phyloP scores from a whole-genome alignment of 2,797 vertebrate genomes.

The Eulemur mongoz region DNA sequence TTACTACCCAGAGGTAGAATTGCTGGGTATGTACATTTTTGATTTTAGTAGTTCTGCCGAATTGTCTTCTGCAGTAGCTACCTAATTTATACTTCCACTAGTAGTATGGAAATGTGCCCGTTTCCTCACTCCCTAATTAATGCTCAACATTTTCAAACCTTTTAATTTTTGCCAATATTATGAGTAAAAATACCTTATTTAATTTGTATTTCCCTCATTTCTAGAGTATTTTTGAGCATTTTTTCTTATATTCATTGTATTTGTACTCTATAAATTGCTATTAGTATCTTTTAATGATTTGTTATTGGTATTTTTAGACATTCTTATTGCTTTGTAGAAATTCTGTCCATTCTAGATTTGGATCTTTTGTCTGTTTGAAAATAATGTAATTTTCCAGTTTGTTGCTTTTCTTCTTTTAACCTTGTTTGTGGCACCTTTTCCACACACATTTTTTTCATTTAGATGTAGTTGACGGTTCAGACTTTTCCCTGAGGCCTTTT shows the following conservation, averaged over 20 bases:
- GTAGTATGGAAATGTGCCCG: background rate
- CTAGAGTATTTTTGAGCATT: conserved; percentile 41
- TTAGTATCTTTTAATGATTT: conserved; percentile 42
- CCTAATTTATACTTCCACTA: background rate
- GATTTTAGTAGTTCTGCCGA: conserved; percentile 44
- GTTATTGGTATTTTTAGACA: conserved; percentile 34
- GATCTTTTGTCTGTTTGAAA: conserved; percentile 26
- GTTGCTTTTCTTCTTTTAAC: conserved; percentile 43
- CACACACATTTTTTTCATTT: background rate
- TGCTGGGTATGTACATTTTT: background rate
- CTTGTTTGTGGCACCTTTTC: conserved; percentile 9
- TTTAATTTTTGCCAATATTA: conserved; percentile 6
- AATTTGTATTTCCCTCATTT: conserved; percentile 12
- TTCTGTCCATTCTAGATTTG: conserved; percentile 5
- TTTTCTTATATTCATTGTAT: background rate
- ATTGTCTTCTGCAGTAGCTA: conserved; percentile 10
- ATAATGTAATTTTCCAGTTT: conserved; percentile 30
- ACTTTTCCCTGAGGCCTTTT: background rate
- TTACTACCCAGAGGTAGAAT: conserved; percentile 40
- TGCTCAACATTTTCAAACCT: conserved; percentile 17
- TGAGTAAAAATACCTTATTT: background rate
- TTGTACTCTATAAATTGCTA: background rate
- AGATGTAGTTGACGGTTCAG: background rate
- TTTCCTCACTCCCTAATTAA: conserved; percentile 1
- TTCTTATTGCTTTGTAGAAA: conserved; percentile 38